A percentile compares a stretch with the other conserved stretches of the same genome.
Evolutionary conservation across 2,888 invertebrate species (phyloP).

Genomic region (Sclerodermus sp.): DNA sequence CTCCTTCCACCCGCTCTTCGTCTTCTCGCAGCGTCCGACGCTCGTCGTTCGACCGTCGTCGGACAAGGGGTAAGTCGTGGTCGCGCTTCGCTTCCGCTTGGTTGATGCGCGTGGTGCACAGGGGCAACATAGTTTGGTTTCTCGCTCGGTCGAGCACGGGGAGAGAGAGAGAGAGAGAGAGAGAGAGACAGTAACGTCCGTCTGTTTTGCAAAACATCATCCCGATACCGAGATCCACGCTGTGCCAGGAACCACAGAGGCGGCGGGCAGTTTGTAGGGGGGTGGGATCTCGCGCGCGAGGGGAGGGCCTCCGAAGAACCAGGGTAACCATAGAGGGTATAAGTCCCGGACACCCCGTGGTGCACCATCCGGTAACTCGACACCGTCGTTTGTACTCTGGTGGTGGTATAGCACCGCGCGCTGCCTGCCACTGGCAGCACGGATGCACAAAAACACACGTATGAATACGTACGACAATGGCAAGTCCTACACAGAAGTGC

Average conservation of each 20-base stretch:
- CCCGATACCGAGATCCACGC: conserved; percentile 44
- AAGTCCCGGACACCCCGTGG: conserved; percentile 56
- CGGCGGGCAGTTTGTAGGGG: conserved; percentile 1
- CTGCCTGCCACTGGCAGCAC: conserved; percentile 27
- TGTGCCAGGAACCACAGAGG: conserved; percentile 30
- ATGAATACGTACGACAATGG: conserved; percentile 55
- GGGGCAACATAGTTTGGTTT: conserved; percentile 10
- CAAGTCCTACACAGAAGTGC: conserved; percentile 47
- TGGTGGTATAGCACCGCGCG: conserved; percentile 34
- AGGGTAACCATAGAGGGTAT: conserved; percentile 48
- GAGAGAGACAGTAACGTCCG: conserved; percentile 22
- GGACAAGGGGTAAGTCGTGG: too few species aligned
- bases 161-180: too few species aligned
- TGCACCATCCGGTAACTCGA: conserved; percentile 59
- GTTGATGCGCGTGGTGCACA: too few species aligned
- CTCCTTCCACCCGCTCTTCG: too few species aligned
- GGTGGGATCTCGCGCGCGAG: neutral
- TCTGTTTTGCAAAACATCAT: conserved; percentile 52
- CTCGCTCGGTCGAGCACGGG: conserved; percentile 27
- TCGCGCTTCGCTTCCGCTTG: too few species aligned
- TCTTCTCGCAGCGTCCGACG: too few species aligned
- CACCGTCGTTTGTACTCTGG: conserved; percentile 55
- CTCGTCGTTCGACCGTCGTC: too few species aligned
- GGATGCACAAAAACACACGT: conserved; percentile 52
- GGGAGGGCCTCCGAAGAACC: conserved; percentile 23